Evolutionary conservation across 35 echinoderm and acorn worm genomes (phyloP), one percentile per base, ranked within the genome.

Genomic region (Patiria miniata): DNA sequence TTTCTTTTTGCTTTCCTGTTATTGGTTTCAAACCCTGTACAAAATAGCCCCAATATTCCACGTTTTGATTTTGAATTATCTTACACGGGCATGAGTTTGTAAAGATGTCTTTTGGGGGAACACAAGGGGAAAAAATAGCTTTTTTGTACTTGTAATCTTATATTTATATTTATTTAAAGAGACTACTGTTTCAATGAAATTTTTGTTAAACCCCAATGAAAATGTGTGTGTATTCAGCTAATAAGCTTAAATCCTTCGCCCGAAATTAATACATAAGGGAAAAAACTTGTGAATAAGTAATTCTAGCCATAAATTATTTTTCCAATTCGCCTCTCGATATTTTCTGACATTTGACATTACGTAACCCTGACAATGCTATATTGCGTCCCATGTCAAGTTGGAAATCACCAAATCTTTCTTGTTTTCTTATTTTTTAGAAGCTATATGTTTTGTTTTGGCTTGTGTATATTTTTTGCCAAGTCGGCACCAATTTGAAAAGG

Each of bases 401-500:
- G 61, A 34, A 26, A 60, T 26, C 28, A n/a, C 57, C 57, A 60
- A 60, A 18, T n/a, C 34, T 73, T 26, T 73, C 34, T 26, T 23
- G 26, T 22, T 30, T 14, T 73, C 14, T 26, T 34, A 30, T 73
- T 73, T 32, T 47, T 47, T 47, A 47, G 42, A 47, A 47, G 42
- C 12, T 47, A 47, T 6, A n/a, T n/a, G 4, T 47, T 73, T 73
- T 34, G 34, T 73, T 73, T 73, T 73, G 65, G 65, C 65, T 73
- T 73, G 65, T 73, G 65, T 73, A 73, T 73, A 73, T 73, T 73
- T 60, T 22, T 73, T 73, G 65, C 65, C 65, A 3, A 73, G 65
- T 73, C 14, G 65, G 65, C 65, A 36, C 26, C 26, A 32, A 73
- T 73, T 0, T 73, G 30, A 73, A 12, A 47, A n/a, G n/a, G 65